phyloP scores from a whole-genome alignment of 2,888 invertebrate genomes.

The Ypsolopha scabrella region DNA sequence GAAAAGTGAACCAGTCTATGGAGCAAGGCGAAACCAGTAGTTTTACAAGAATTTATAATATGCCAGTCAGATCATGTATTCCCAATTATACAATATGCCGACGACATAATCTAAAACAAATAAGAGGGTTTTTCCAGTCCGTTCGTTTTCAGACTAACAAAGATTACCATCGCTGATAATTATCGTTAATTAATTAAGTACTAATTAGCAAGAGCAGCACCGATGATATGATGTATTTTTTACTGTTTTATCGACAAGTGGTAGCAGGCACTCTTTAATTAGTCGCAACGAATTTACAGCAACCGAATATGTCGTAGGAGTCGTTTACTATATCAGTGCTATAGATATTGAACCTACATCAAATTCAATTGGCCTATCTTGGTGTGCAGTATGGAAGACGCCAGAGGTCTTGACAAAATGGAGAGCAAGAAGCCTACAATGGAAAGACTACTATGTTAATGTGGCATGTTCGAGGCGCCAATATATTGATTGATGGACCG shows the following conservation, averaged over 20 bases:
- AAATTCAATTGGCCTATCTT: not conserved
- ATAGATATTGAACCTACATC: not conserved
- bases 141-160: no score
- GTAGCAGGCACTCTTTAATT: not conserved
- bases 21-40: no score
- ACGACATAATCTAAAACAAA: no score
- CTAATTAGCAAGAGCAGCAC: not conserved
- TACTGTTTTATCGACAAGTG: not conserved
- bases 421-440: constrained; percentile 10
- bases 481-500: constrained; percentile 21
- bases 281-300: not conserved
- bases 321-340: not conserved
- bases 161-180: no score
- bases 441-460: constrained; percentile 19
- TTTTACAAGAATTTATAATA: no score
- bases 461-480: constrained; percentile 14
- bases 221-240: not conserved
- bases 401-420: not conserved
- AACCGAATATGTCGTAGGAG: constrained; percentile 1
- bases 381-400: not conserved
- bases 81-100: no score
- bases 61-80: no score
- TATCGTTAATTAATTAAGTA: not conserved
- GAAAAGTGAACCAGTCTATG: no score
- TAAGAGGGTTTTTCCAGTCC: no score